phyloP scores from a whole-genome alignment of 2,888 invertebrate genomes.

The Notocelia uddmanniana region DNA sequence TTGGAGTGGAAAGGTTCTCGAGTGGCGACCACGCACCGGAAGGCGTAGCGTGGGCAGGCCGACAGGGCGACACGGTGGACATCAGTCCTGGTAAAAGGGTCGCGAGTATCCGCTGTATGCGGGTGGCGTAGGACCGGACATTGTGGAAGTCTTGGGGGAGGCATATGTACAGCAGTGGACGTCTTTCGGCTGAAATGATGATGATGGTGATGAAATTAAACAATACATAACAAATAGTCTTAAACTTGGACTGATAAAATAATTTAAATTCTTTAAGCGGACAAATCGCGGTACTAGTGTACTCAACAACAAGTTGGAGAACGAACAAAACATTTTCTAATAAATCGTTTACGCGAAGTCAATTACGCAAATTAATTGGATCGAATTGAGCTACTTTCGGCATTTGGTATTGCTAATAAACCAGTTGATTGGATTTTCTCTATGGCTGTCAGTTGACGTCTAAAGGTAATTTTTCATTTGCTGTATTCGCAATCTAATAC shows the following conservation, averaged over 20 bases:
- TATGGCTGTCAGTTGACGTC: not conserved
- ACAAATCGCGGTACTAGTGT: constrained; percentile 8
- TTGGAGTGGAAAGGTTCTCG: too few species aligned
- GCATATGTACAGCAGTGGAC: too few species aligned
- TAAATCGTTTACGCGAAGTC: constrained; percentile 23
- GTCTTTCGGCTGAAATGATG: too few species aligned
- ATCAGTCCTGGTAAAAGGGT: too few species aligned
- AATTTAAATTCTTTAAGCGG: constrained; percentile 13
- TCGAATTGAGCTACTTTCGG: constrained; percentile 16
- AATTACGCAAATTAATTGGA: constrained; percentile 30
- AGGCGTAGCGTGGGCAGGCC: too few species aligned
- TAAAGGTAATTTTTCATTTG: not conserved
- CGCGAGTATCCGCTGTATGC: too few species aligned
- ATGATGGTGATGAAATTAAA: too few species aligned
- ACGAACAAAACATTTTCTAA: constrained; percentile 27
- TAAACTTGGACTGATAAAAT: not conserved
- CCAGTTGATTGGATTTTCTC: constrained; percentile 21
- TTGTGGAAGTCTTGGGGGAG: too few species aligned
- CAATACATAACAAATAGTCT: not conserved
- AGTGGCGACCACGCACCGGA: too few species aligned
- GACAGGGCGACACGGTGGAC: too few species aligned
- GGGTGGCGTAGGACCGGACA: too few species aligned
- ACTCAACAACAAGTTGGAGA: constrained; percentile 6
- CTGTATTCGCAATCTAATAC: not conserved
- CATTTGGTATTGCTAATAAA: constrained; percentile 31